Evolutionary conservation across 1,140 invertebrate species (phyloP).

Genomic region (Fopius arisanus): DNA sequence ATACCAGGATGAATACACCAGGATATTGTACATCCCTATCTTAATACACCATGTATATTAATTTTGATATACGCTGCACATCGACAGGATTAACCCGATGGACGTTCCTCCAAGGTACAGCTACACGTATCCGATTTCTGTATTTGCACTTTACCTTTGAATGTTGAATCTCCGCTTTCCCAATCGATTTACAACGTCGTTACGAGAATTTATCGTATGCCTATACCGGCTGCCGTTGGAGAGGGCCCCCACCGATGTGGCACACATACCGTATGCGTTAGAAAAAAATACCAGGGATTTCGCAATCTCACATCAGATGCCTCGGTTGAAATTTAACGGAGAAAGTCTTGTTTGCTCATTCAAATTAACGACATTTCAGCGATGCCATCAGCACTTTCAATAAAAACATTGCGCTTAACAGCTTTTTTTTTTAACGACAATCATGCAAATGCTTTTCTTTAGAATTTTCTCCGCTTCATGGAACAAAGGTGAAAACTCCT

Average conservation of each 20-base stretch:
- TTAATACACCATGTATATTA: not conserved
- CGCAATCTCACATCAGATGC: not conserved
- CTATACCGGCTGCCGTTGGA: not conserved
- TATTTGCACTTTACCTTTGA: constrained; percentile 4
- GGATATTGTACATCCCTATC: not conserved
- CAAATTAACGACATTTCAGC: not conserved
- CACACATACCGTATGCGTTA: not conserved
- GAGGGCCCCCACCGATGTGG: not conserved
- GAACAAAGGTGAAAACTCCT: too few relatives aligned
- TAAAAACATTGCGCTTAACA: not conserved
- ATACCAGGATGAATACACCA: not conserved
- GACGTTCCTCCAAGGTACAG: not conserved
- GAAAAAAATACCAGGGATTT: too few relatives aligned
- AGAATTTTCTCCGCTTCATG: too few relatives aligned
- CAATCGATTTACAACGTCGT: not conserved
- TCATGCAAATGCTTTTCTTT: too few relatives aligned
- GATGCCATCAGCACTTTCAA: not conserved
- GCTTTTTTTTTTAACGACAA: too few relatives aligned
- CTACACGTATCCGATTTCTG: not conserved
- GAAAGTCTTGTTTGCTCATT: not conserved
- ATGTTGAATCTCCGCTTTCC: constrained; percentile 6
- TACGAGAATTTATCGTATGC: not conserved
- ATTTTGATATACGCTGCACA: not conserved
- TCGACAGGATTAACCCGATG: not conserved
- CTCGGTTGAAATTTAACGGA: not conserved